Evolutionary conservation across 2,888 invertebrate genomes (phyloP), one percentile per base, ranked within the genome.

Genomic region (Caenorhabditis afra): DNA sequence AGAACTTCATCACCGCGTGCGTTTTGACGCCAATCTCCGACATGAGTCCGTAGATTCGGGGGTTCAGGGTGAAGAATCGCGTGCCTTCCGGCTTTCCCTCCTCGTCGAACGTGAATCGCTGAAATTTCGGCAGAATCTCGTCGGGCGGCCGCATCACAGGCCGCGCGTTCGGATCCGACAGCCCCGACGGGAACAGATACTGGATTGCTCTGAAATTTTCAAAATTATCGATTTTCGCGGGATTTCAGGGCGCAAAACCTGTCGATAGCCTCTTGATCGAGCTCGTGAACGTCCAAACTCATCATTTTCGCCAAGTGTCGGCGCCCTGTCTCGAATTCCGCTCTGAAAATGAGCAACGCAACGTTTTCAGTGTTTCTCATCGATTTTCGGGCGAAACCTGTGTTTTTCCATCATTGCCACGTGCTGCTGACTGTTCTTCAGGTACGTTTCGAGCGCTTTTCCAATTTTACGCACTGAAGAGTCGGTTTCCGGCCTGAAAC

Each of bases 271-370:
- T 94, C 93, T 90, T 97, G 95, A 0, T 94, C 94, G 90, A 98
- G 95, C 0, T 93, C 94, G 88, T 96, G 95, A 58, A 81, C 67
- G 92, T 97, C 94, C 91, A 94, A 94, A 0, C 97, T 97, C 98
- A 99, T 99, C 94, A 99, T 99, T 91, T 97, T 97, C 0, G 99
- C 98, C 81, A 99, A 93, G 92, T 99, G 97, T 39, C 97, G 93
- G 91, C 95, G 95, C 16, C 99, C 99, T 88, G 96, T 94, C 91
- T 95, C 94, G 91, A 94, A 99, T 88, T 96, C 95, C 12, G 93
- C 91, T 59, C 84, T 81, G 50, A 57, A 81, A 73, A 57, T n/a
- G n/a, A n/a, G n/a, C n/a, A n/a, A n/a, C n/a, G n/a, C n/a, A n/a
- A n/a, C n/a, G n/a, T n/a, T n/a, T n/a, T n/a, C 7, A 0, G 16